Conservation (phyloP, 2,888 invertebrate genomes). For the Shargacucullia verbasci region DNA sequence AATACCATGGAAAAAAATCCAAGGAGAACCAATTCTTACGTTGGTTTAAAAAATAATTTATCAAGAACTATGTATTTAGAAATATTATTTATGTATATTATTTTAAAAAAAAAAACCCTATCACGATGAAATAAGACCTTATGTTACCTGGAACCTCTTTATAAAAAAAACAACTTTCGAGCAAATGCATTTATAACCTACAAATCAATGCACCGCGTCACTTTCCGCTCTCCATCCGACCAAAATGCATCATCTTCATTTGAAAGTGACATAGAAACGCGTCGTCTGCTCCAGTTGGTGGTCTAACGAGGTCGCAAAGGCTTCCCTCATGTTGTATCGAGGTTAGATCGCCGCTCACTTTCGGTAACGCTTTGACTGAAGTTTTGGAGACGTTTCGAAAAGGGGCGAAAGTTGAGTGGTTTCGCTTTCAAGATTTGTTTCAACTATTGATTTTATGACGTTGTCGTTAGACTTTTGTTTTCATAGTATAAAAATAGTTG, state of each 20-base stretch:
- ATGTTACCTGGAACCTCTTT: neutral
- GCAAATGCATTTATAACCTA: neutral
- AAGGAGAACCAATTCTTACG: too few relatives aligned
- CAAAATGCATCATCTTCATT: constrained; percentile 24
- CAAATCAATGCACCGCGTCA: constrained; percentile 19
- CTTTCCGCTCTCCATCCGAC: constrained; percentile 8
- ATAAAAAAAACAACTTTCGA: neutral
- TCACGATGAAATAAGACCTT: neutral
- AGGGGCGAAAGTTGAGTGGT: constrained; percentile 14
- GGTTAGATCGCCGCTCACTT: constrained; percentile 39
- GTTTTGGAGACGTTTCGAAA: constrained; percentile 14
- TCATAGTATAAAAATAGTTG: too few relatives aligned
- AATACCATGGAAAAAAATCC: too few relatives aligned
- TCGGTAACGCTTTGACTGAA: constrained; percentile 29
- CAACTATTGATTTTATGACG: neutral
- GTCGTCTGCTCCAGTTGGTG: constrained; percentile 14
- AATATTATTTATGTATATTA: too few relatives aligned
- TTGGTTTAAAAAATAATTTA: too few relatives aligned
- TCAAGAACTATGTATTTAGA: too few relatives aligned
- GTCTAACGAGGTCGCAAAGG: constrained; percentile 41
- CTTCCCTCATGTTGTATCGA: constrained; percentile 17
- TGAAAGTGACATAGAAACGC: constrained; percentile 43
- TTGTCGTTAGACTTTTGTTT: too few relatives aligned
- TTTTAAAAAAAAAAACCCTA: too few relatives aligned
- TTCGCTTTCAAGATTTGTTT: neutral